Evolutionary conservation across 2,888 invertebrate species (phyloP).

Genomic region (Cyclophora albipunctata): DNA sequence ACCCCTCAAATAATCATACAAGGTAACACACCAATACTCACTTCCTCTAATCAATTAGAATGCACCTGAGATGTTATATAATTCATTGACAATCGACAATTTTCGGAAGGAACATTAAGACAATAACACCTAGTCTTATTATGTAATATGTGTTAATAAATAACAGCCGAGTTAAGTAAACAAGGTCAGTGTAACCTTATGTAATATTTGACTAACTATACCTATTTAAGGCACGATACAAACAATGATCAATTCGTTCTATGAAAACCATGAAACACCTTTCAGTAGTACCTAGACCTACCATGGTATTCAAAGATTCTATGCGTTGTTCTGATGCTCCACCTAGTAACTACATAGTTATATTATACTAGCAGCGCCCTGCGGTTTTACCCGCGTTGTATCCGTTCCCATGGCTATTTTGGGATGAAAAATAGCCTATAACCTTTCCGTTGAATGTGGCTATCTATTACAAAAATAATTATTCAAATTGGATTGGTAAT

Average conservation of each 20-base stretch:
- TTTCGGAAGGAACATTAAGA: conserved; percentile 24
- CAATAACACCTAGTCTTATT: conserved; percentile 14
- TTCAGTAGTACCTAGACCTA: too few species aligned
- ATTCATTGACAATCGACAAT: conserved; percentile 15
- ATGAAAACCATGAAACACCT: neutral
- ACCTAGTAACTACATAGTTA: too few species aligned
- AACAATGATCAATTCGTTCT: conserved; percentile 1
- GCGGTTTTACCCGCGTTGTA: too few species aligned
- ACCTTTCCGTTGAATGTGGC: too few species aligned
- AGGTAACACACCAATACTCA: neutral
- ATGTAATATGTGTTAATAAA: conserved; percentile 27
- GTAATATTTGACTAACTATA: conserved; percentile 31
- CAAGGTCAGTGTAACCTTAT: conserved; percentile 43
- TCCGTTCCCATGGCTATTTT: too few species aligned
- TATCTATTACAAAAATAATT: too few species aligned
- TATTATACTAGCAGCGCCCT: too few species aligned
- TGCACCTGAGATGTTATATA: conserved; percentile 16
- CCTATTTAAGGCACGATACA: neutral
- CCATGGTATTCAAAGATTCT: too few species aligned
- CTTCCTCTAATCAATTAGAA: conserved; percentile 20
- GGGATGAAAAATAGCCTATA: too few species aligned
- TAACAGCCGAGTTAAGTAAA: conserved; percentile 24
- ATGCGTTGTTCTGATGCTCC: too few species aligned
- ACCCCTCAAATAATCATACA: too few species aligned
- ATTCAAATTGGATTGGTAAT: too few species aligned